Base-by-base conservation (phyloP, 2,797 vertebrate species). In the Buphagus erythrorhynchus region DNA sequence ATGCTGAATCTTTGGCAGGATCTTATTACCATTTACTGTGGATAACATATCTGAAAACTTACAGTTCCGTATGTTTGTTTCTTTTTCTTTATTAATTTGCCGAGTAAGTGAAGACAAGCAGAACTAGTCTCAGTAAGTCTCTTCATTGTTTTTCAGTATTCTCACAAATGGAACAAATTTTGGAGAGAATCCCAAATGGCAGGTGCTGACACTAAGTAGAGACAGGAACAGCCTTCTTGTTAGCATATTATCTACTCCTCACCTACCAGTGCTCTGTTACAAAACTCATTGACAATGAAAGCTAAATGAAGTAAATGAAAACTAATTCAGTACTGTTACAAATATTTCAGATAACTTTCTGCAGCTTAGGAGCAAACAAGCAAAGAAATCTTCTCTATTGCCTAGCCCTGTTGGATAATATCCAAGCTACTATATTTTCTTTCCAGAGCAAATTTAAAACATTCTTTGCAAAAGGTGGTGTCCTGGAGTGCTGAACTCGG, bases 151-250 rank as follows among this genome's bases (percentile, higher is more conserved):
- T 92, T 90, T 93, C 87, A 78, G 43, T 88, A 69, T 88, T 94
- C 49, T 94, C 69, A 83, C 85, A 92, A 96, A 94, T 75, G 86
- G 89, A 93, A 63, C 91, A 78, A 61, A 73, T 93, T 91, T 94
- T 97, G 96, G 96, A 97, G 66, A 88, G 61, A 90, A 88, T 97
- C 96, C 96, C 96, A 96, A 91, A 94, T 91, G 87, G 91, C 96
- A 97, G 96, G 95, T 96, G 96, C 95, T 95, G 91, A 95, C 91
- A 90, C 72, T 90, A 96, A 96, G 92, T 69, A 96, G 91, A 91
- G 76, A 91, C 69, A 96, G 91, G 82, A 95, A 76, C 95, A 96
- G 95, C 89, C 91, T 97, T 96, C 95, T 96, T 96, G 94, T 96
- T 96, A 96, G 75, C 73, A 35, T 96, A 95, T 96, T 96, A 96